phyloP scores from a whole-genome alignment of 2,797 vertebrate species.

The Esox lucius region DNA sequence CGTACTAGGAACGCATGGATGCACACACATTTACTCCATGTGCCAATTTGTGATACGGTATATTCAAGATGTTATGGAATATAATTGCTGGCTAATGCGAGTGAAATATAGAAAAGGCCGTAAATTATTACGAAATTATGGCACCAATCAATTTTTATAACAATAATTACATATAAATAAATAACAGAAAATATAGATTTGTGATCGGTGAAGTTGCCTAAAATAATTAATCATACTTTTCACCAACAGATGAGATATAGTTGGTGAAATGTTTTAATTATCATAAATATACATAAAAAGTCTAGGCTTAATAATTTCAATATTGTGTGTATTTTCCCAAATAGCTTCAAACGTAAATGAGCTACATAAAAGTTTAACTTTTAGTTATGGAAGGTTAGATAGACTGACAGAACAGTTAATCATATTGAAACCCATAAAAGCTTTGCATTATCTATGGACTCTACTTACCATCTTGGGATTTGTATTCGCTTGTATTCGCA shows the following conservation, averaged over 20 bases:
- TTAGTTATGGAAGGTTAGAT: too few relatives aligned
- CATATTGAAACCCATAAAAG: too few relatives aligned
- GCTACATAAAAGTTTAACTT: too few relatives aligned
- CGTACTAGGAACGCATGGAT: constrained; percentile 52
- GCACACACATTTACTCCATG: constrained; percentile 53
- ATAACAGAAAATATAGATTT: constrained; percentile 13
- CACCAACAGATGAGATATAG: not conserved
- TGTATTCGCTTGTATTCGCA: too few relatives aligned
- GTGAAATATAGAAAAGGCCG: not conserved
- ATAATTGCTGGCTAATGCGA: constrained; percentile 5
- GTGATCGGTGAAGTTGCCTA: constrained; percentile 12
- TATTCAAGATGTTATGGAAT: constrained; percentile 40
- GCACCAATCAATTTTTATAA: constrained; percentile 11
- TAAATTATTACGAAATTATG: constrained; percentile 41
- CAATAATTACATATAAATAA: constrained; percentile 16
- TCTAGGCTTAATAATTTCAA: too few relatives aligned
- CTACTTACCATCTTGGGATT: too few relatives aligned
- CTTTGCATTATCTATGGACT: too few relatives aligned
- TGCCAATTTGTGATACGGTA: constrained; percentile 37
- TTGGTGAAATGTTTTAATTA: not conserved
- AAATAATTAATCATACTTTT: not conserved
- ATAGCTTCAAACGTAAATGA: too few relatives aligned
- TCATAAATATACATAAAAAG: not conserved
- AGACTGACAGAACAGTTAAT: too few relatives aligned
- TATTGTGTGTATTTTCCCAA: too few relatives aligned